Base-by-base conservation (phyloP, 2,113 vertebrate species). In the Piliocolobus tephrosceles region DNA sequence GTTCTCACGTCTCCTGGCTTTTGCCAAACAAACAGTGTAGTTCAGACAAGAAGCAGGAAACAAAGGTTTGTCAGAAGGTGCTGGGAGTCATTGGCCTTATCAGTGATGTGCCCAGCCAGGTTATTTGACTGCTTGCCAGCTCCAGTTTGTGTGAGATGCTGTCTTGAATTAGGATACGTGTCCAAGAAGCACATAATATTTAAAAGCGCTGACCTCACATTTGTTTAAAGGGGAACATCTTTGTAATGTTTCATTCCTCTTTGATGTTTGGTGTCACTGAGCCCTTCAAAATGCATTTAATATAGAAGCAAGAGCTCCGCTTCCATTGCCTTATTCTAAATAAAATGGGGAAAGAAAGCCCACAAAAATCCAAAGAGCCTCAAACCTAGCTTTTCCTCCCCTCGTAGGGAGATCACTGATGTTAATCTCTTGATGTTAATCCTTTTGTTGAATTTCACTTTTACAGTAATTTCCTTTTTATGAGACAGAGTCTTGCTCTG, bases 11-110 rank as follows among this genome's bases (percentile, higher is more conserved):
- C 97, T 90, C 79, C 84, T 92, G 97, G 95, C 32, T 1, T 97
- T 97, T 91, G 92, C 97, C 98, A 79, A 92, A 98, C 95, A 98
- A 99, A 98, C 98, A 98, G 32, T 79, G 90, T n/a, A 23, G 89
- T 93, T 97, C 94, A 97, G 95, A 94, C 95, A 87, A 97, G 89
- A 91, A 82, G 64, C 58, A 80, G 82, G 38, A 81, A 94, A 97
- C 97, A 94, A 88, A 94, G 47, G 11, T 82, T 85, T 79, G 81
- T 57, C 64, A 38, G 58, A 38, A 93, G 35, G 4, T 61, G 58
- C 70, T 5, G 50, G 72, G 40, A 22, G 32, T 12, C 3, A 35
- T 3, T 72, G 76, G 72, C 57, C 52, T 72, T 50, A 52, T n/a
- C 23, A 12, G 80, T 6, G 9, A 43, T 6, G 23, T 55, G 6